Evolutionary conservation across 2,888 invertebrate genomes (phyloP).

Genomic region (Xanthostigma xanthostigma): DNA sequence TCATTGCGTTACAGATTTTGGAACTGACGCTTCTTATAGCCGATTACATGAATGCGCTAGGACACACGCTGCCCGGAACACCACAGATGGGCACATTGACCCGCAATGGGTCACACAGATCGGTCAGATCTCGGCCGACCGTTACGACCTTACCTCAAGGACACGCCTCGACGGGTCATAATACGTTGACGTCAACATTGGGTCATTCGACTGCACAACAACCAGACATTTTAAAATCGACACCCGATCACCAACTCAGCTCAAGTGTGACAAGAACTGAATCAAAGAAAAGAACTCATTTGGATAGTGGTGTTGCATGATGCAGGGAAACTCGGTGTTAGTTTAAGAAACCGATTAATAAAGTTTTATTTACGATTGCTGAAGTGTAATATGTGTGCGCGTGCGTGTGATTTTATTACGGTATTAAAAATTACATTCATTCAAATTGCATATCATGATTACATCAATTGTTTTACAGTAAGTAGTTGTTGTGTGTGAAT

Average conservation of each 20-base stretch:
- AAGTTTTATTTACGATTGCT: too few relatives aligned
- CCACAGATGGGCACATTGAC: conserved; percentile 69
- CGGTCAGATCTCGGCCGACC: conserved; percentile 30
- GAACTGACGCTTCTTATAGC: conserved; percentile 84
- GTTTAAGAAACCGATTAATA: neutral
- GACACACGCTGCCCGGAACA: conserved; percentile 57
- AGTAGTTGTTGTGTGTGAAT: too few relatives aligned
- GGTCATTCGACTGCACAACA: conserved; percentile 36
- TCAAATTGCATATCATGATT: too few relatives aligned
- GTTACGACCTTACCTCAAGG: conserved; percentile 21
- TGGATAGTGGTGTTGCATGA: conserved; percentile 33
- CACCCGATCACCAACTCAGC: conserved; percentile 59
- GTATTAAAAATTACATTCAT: too few relatives aligned
- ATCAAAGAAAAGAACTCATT: conserved; percentile 32
- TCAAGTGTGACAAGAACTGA: conserved; percentile 30
- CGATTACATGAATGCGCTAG: conserved; percentile 84
- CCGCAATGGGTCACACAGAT: conserved; percentile 51
- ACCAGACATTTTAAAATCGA: conserved; percentile 74
- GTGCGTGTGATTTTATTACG: too few relatives aligned
- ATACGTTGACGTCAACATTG: conserved; percentile 21
- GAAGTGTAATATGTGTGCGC: too few relatives aligned
- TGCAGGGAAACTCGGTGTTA: conserved; percentile 10
- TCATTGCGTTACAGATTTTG: conserved; percentile 44
- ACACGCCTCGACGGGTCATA: conserved; percentile 22
- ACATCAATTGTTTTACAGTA: too few relatives aligned